phyloP scores from a whole-genome alignment of 2,797 vertebrate species.

The Chiloscyllium punctatum region DNA sequence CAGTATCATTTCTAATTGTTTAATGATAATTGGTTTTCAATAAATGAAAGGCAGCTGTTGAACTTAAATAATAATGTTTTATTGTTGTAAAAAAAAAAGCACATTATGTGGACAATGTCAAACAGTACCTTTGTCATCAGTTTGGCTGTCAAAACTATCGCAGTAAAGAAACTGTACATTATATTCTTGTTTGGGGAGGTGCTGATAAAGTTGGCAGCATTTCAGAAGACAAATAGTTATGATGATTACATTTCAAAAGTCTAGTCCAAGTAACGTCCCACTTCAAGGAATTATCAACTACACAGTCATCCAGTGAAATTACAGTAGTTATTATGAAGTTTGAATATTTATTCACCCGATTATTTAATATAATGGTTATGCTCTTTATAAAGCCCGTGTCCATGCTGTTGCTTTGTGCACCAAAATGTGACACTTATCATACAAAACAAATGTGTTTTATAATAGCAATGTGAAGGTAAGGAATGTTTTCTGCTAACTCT shows the following conservation, averaged over 20 bases:
- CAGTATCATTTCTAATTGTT: neutral
- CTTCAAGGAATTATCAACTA: neutral
- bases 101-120: conserved; percentile 12
- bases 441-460: neutral
- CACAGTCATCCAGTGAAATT: conserved; percentile 8
- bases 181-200: neutral
- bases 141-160: neutral
- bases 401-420: neutral
- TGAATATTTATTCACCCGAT: neutral
- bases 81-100: conserved; percentile 30
- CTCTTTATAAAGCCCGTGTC: neutral
- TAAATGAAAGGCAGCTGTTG: neutral
- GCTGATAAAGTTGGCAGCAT: neutral
- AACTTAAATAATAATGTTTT: neutral
- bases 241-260: neutral
- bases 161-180: conserved; percentile 22
- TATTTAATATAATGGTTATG: neutral
- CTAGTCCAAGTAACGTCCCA: neutral
- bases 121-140: conserved; percentile 30
- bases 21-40: neutral
- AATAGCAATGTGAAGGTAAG: neutral
- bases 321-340: conserved; percentile 25
- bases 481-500: neutral
- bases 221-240: neutral
- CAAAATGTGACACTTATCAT: neutral